Evolutionary conservation across 2,113 vertebrate species (phyloP), one percentile per base, ranked within the genome.

Genomic region (Alligator mississippiensis): DNA sequence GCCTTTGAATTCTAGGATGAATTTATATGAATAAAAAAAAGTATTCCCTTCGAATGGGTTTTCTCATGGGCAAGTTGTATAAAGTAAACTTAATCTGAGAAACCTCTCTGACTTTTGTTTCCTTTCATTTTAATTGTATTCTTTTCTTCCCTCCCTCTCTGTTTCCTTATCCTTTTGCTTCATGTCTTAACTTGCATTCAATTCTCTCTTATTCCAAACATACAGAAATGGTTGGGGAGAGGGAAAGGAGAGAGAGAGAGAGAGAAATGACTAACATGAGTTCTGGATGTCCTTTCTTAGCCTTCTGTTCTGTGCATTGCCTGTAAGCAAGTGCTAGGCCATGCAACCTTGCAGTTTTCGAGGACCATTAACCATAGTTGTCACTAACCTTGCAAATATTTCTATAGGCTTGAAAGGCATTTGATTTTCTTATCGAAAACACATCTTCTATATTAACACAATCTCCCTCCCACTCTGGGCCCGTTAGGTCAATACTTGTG

Each of bases 391-490:
- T 28, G 24, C 34, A 75, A 47, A 86, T 14, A 4, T 16, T 88
- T 77, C 22, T 80, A 13, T 16, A 77, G 60, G 2, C 1, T 3
- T 62, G 30, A 88, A 87, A 96, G 86, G 0, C 17, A 80, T 64
- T 64, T 1, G 1, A 84, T 95, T 93, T 91, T 86, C 66, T 74
- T 84, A 14, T 84, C 84, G 57, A 22, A 88, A 38, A 85, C 63
- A 79, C 5, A 0, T 80, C 57, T 79, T 77, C 90, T 79, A 14
- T 85, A 59, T 77, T 87, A 90, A 72, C 68, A 34, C 34, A 74
- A 54, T 79, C 70, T 61, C 28, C 88, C 28, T 92, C 8, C 4
- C 59, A 55, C 27, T 54, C 34, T 22, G 21, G 27, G 25, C 24
- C 9, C 16, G 70, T 75, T 24, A 30, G 66, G 63, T 86, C 89